These are phyloP conservation scores for Drosophila neoperkinsi DNA, from an alignment of 2,888 invertebrate genomes.

Conservation along the genomic window DNA sequence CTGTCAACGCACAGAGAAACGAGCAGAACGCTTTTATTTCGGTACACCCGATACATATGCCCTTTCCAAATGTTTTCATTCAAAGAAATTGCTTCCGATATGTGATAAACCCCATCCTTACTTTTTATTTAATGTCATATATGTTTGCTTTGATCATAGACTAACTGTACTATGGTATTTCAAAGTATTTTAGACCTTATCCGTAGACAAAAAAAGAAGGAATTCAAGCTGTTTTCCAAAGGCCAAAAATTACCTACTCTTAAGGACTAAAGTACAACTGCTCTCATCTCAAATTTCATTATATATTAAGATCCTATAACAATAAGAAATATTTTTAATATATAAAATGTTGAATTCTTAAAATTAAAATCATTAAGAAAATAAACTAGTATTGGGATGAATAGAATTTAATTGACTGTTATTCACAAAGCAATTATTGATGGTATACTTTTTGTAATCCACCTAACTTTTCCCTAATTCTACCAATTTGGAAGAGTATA, in stretches of 20 bases:
- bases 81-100: background rate
- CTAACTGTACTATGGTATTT: background rate
- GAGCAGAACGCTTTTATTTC: constrained; percentile 12
- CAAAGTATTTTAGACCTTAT: background rate
- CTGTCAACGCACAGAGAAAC: constrained; percentile 12
- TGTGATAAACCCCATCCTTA: background rate
- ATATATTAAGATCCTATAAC: background rate
- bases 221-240: no score
- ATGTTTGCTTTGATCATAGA: background rate
- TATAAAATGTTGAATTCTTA: background rate
- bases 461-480: no score
- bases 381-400: no score
- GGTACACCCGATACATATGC: constrained; percentile 31
- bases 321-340: background rate
- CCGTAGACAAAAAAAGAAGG: background rate
- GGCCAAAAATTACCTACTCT: background rate
- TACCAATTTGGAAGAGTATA: no score
- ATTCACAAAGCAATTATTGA: no score
- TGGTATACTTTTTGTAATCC: no score
- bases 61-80: constrained; percentile 15
- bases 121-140: background rate
- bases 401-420: no score
- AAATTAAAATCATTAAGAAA: background rate
- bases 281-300: background rate
- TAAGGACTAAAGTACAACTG: background rate